A percentile compares a stretch with the other conserved stretches of the same genome.
phyloP scores from a whole-genome alignment of 2,113 vertebrate species.

The Phylloscopus trochiloides region DNA sequence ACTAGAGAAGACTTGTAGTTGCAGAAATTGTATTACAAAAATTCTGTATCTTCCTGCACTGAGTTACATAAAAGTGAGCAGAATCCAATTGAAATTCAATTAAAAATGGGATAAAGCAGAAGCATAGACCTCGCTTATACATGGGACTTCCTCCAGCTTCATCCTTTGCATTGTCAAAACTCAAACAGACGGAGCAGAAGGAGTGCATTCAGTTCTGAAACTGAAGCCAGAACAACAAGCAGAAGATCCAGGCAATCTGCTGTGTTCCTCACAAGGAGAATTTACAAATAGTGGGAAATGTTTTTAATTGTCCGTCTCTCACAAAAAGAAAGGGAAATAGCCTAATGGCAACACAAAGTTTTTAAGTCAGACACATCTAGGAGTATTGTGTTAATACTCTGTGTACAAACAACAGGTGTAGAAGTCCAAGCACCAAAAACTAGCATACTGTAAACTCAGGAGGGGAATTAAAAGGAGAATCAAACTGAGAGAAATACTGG shows the following conservation, averaged over 20 bases:
- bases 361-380: constrained; percentile 26
- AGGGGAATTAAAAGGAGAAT: not conserved
- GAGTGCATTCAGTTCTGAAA: constrained; percentile 80
- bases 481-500: not conserved
- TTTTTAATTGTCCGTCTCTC: constrained; percentile 72
- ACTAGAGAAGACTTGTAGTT: not conserved
- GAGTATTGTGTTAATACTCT: not conserved
- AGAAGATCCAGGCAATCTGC: constrained; percentile 82
- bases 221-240: constrained; percentile 78
- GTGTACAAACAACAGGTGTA: not conserved
- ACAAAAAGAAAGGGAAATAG: constrained; percentile 63
- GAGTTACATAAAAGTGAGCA: constrained; percentile 22
- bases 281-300: constrained; percentile 71
- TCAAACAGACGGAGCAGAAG: constrained; percentile 84
- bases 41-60: not conserved
- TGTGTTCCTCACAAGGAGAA: constrained; percentile 76
- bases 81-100: constrained; percentile 56
- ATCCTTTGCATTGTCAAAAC: constrained; percentile 79
- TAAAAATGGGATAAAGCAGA: constrained; percentile 62
- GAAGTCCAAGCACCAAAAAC: not conserved
- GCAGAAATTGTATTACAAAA: not conserved
- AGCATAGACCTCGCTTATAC: constrained; percentile 62
- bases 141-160: constrained; percentile 75
- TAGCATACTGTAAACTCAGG: not conserved
- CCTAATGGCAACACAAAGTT: constrained; percentile 39